phyloP scores from a whole-genome alignment of 2,113 vertebrate genomes.

The Labrus mixtus region DNA sequence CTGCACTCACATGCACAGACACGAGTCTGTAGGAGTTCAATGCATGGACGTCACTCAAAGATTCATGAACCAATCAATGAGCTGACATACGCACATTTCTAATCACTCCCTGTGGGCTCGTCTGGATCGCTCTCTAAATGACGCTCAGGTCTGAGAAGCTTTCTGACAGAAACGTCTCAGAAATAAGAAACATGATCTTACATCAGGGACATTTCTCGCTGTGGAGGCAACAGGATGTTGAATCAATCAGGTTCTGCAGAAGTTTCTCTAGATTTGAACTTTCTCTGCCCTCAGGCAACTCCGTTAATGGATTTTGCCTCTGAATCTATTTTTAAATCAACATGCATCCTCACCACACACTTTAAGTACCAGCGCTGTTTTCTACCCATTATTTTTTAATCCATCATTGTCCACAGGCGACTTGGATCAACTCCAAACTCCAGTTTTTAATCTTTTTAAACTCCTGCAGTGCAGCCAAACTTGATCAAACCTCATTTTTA shows the following conservation, averaged over 20 bases:
- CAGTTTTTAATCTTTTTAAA: not conserved
- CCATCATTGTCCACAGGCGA: not conserved
- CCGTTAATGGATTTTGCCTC: not conserved
- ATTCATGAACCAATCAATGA: conserved; percentile 13
- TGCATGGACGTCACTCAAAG: not conserved
- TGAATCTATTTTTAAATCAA: not conserved
- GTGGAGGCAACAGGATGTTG: not conserved
- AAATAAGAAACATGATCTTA: not conserved
- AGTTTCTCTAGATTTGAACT: not conserved
- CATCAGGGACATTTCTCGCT: not conserved
- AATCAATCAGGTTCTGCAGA: not conserved
- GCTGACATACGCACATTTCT: not conserved
- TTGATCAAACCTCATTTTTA: not conserved
- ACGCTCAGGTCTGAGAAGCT: not conserved
- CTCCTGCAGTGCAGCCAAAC: not conserved
- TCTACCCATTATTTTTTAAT: not conserved
- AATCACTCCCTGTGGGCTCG: not conserved
- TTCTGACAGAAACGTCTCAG: not conserved
- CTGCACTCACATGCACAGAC: not conserved
- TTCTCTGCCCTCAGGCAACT: not conserved
- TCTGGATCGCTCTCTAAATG: not conserved
- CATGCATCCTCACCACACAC: not conserved
- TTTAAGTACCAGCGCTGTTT: not conserved
- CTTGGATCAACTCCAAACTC: not conserved
- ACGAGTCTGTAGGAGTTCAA: not conserved